phyloP scores from a whole-genome alignment of 2,113 vertebrate species.

The Psilopogon haemacephalus region DNA sequence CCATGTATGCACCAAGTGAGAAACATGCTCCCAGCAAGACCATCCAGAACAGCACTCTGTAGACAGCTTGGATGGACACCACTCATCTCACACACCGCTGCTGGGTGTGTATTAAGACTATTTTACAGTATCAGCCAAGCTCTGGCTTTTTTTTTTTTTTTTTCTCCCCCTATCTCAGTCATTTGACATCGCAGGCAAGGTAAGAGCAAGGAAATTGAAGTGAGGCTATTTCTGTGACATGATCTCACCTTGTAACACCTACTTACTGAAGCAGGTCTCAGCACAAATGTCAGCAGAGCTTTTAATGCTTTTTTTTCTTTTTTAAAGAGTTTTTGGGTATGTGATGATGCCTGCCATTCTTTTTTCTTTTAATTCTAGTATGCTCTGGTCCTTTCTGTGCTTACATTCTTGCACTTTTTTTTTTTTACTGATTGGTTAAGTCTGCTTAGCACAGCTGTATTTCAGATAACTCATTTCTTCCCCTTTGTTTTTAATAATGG shows the following conservation, averaged over 20 bases:
- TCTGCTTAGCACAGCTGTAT: not conserved
- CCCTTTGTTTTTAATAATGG: not conserved
- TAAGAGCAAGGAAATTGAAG: conserved; percentile 9
- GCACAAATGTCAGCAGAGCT: not conserved
- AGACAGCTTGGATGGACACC: not conserved
- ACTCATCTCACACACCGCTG: not conserved
- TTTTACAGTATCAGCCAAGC: not conserved
- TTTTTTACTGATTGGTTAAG: not conserved
- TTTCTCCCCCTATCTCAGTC: not conserved
- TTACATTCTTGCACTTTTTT: not conserved
- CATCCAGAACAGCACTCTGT: not conserved
- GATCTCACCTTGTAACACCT: not conserved
- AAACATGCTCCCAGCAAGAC: not conserved
- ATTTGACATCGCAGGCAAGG: not conserved
- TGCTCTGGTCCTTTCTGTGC: not conserved
- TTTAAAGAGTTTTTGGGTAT: not conserved
- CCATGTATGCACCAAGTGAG: not conserved
- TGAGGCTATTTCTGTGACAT: conserved; percentile 31
- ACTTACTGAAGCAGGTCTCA: not conserved
- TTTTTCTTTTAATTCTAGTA: not conserved
- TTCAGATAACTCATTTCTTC: not conserved
- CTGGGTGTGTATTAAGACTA: rapidly evolving
- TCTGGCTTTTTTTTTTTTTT: not conserved
- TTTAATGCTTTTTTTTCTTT: not conserved
- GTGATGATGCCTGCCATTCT: not conserved